Conservation (phyloP, 2,888 invertebrate species). For the Lampropteryx suffumata region DNA sequence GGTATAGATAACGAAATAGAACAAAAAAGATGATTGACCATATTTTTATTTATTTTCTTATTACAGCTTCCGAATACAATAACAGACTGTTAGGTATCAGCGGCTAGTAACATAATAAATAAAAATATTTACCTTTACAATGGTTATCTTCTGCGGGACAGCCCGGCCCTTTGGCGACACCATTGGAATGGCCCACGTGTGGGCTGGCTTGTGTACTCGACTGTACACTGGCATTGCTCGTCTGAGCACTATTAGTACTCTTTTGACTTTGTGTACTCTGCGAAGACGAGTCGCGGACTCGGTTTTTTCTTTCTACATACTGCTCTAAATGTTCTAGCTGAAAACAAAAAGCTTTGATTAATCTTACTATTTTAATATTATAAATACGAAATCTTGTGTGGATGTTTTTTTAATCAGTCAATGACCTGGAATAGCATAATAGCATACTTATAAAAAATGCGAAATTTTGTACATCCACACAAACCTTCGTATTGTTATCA, state of each 20-base stretch:
- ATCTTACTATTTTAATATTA: too few species aligned
- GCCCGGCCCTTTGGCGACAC: constrained; percentile 31
- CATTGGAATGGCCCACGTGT: constrained; percentile 40
- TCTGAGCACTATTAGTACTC: constrained; percentile 13
- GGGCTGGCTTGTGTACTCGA: constrained; percentile 16
- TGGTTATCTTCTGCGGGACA: constrained; percentile 17
- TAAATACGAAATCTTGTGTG: too few species aligned
- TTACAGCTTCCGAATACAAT: too few species aligned
- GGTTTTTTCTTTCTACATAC: constrained; percentile 48
- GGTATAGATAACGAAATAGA: too few species aligned
- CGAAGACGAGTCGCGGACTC: constrained; percentile 45
- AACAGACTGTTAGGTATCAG: too few species aligned
- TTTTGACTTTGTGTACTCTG: constrained; percentile 33
- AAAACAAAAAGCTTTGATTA: constrained; percentile 1
- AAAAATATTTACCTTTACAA: constrained; percentile 24
- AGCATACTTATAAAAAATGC: too few species aligned
- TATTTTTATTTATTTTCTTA: too few species aligned
- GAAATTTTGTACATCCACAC: too few species aligned
- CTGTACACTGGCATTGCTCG: constrained; percentile 7
- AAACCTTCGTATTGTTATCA: too few species aligned
- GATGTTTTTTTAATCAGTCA: too few species aligned
- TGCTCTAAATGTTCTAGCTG: constrained; percentile 72
- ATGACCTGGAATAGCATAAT: too few species aligned
- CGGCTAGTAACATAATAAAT: background rate
- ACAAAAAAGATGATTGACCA: too few species aligned